Percentiles rank a stretch among this genome's conserved stretches.
phyloP scores from a whole-genome alignment of 2,888 invertebrate genomes.

The Mesodorylaimus sp. region DNA sequence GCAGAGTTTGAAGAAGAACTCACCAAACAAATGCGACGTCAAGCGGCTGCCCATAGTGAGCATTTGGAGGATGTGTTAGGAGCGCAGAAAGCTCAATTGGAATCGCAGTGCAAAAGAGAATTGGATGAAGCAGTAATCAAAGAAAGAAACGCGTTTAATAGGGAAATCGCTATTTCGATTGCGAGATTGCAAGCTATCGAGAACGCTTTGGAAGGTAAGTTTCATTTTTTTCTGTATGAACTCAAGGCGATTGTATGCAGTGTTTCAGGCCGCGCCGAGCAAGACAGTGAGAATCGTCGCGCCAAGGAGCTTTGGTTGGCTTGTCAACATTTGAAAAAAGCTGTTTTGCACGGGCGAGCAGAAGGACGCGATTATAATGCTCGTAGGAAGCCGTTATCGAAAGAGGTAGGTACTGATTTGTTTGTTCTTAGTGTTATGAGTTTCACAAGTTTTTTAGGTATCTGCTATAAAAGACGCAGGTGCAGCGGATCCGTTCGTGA shows the following conservation, averaged over 20 bases:
- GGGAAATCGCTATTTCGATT: conserved; percentile 51
- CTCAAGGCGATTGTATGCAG: neutral
- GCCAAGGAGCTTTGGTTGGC: conserved; percentile 84
- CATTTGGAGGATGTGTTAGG: conserved; percentile 40
- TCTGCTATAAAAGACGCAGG: conserved; percentile 49
- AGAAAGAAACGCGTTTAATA: conserved; percentile 49
- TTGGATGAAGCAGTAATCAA: conserved; percentile 47
- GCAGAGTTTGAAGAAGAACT: conserved; percentile 46
- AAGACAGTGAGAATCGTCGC: conserved; percentile 33
- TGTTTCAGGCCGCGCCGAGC: conserved; percentile 29
- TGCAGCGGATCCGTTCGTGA: conserved; percentile 52
- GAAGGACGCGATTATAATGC: conserved; percentile 26
- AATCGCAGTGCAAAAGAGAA: conserved; percentile 32
- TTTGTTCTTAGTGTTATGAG: neutral
- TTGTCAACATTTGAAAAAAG: conserved; percentile 62
- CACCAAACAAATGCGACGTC: conserved; percentile 57
- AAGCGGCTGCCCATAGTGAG: conserved; percentile 66
- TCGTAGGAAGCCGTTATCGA: conserved; percentile 23
- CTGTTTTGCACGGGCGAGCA: conserved; percentile 40
- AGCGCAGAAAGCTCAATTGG: conserved; percentile 42
- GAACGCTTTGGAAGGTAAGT: conserved; percentile 44
- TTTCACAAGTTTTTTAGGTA: conserved; percentile 36
- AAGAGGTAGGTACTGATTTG: conserved; percentile 17
- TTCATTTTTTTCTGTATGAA: too few species aligned
- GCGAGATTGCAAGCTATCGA: conserved; percentile 58